phyloP scores from a whole-genome alignment of 2,888 invertebrate species.

The Lasioglossum vierecki region DNA sequence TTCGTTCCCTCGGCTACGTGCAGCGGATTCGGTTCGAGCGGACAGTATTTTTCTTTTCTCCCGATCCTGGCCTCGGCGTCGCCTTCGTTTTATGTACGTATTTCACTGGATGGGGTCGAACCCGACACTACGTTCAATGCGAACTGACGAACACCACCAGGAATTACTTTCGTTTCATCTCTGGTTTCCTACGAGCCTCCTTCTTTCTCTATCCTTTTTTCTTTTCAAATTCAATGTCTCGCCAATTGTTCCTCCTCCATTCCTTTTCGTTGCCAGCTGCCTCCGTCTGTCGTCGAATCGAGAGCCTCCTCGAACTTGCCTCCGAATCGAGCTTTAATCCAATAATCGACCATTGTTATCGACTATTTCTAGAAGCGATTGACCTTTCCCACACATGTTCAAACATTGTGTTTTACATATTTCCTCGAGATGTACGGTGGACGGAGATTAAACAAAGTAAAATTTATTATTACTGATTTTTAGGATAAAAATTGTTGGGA shows the following conservation, averaged over 20 bases:
- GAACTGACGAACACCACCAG: constrained; percentile 58
- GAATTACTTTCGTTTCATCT: constrained; percentile 68
- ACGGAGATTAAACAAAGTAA: too few relatives aligned
- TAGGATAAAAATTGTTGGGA: not conserved
- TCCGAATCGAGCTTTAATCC: constrained; percentile 8
- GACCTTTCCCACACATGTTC: not conserved
- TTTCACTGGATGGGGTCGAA: constrained; percentile 52
- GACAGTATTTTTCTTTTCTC: constrained; percentile 52
- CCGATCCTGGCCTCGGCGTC: constrained; percentile 45
- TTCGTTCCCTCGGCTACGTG: constrained; percentile 33
- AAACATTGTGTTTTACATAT: not conserved
- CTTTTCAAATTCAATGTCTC: constrained; percentile 34
- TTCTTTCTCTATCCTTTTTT: not conserved
- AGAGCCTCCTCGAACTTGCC: not conserved
- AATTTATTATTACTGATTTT: not conserved
- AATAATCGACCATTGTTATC: constrained; percentile 4
- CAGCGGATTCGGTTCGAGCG: constrained; percentile 35
- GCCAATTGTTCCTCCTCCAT: constrained; percentile 34
- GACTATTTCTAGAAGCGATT: not conserved
- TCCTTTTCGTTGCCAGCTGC: not conserved
- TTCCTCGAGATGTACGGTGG: not conserved
- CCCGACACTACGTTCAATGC: constrained; percentile 57
- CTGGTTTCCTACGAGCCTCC: constrained; percentile 11
- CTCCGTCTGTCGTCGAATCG: not conserved
- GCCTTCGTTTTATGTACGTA: constrained; percentile 60